Evolutionary conservation across 2,888 invertebrate species (phyloP).

Genomic region (Dryobota labecula): DNA sequence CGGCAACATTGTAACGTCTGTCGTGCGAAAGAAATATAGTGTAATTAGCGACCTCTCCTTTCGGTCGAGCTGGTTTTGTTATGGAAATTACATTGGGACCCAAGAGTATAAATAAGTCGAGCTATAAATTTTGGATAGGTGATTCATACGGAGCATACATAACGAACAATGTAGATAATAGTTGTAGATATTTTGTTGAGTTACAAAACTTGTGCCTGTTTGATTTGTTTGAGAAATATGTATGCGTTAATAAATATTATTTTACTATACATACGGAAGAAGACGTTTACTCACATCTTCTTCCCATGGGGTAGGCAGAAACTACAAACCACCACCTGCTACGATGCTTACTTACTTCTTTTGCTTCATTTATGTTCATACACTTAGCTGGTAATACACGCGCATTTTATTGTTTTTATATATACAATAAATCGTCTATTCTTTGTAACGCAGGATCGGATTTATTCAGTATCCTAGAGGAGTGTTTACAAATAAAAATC

Average conservation of each 20-base stretch:
- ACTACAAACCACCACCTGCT: too few species aligned
- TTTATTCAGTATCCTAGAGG: neutral
- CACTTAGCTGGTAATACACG: too few species aligned
- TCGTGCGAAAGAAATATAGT: conserved; percentile 68
- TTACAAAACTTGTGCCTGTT: neutral
- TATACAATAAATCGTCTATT: neutral
- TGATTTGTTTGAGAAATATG: neutral
- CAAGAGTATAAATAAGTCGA: conserved; percentile 33
- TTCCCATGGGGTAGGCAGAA: too few species aligned
- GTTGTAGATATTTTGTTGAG: neutral
- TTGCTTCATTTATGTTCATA: too few species aligned
- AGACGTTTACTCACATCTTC: too few species aligned
- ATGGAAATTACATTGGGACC: conserved; percentile 56
- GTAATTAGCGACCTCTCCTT: conserved; percentile 71
- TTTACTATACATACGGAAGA: too few species aligned
- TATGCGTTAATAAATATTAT: neutral
- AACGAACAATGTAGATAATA: neutral
- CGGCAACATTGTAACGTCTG: conserved; percentile 66
- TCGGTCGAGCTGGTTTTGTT: conserved; percentile 60
- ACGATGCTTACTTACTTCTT: too few species aligned
- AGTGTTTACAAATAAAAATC: neutral
- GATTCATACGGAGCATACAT: neutral
- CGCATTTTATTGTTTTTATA: neutral
- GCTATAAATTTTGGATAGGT: neutral
- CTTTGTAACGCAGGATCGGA: neutral